These are phyloP conservation scores for Tinamus guttatus DNA, from an alignment of 2,113 vertebrate genomes.

Conservation along the genomic window DNA sequence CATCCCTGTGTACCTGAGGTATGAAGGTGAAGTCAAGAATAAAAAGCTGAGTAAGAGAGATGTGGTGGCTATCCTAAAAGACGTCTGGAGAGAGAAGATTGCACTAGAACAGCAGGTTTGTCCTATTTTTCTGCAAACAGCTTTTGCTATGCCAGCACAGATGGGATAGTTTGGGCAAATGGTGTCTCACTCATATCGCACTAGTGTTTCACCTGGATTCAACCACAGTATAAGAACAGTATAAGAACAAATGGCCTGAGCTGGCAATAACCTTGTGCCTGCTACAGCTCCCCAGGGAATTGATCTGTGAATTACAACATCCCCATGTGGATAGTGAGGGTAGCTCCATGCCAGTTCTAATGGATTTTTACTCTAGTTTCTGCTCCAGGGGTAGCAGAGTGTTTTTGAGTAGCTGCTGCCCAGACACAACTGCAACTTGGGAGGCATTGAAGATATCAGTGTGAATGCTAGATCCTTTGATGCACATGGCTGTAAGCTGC, in stretches of 20 bases:
- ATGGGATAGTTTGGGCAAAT: neutral
- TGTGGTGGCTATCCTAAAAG: constrained; percentile 71
- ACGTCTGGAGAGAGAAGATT: constrained; percentile 79
- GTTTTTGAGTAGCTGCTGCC: neutral
- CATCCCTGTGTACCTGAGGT: constrained; percentile 75
- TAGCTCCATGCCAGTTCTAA: neutral
- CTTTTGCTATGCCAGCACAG: neutral
- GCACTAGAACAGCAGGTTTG: constrained; percentile 76
- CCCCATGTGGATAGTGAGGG: neutral
- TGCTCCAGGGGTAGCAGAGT: neutral
- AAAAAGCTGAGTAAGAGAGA: constrained; percentile 76
- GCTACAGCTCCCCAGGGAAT: neutral
- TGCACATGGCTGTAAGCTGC: neutral
- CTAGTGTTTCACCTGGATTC: neutral
- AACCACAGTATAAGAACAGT: neutral
- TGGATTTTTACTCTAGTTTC: neutral
- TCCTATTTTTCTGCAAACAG: neutral
- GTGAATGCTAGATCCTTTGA: neutral
- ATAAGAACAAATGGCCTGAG: neutral
- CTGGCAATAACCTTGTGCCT: neutral
- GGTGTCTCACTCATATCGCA: neutral
- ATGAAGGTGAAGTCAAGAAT: constrained; percentile 77
- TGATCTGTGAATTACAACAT: neutral
- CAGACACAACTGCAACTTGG: neutral
- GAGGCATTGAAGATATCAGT: neutral